phyloP scores from a whole-genome alignment of 2,113 vertebrate species.

The Psittacula cyanocephala region DNA sequence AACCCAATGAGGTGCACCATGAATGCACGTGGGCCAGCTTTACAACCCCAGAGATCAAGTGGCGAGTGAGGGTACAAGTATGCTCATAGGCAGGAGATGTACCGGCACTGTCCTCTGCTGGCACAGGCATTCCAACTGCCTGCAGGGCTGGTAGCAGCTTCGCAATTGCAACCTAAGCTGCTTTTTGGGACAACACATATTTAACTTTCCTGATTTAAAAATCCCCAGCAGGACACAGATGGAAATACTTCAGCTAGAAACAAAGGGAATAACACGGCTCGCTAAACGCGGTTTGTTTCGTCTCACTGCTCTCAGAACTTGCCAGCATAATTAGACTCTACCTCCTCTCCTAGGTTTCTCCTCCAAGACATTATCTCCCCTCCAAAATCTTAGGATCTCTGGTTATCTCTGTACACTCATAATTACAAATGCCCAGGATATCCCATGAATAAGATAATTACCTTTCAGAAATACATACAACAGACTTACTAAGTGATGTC shows the following conservation, averaged over 20 bases:
- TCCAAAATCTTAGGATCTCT: neutral
- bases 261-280: neutral
- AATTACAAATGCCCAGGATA: neutral
- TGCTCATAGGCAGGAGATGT: accelerated
- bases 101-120: neutral
- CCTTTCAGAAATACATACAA: neutral
- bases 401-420: neutral
- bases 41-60: neutral
- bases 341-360: neutral
- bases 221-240: neutral
- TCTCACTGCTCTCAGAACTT: neutral
- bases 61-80: accelerated
- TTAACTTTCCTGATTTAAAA: neutral
- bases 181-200: neutral
- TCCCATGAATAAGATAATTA: neutral
- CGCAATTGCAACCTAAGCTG: neutral
- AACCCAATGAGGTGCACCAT: neutral
- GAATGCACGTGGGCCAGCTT: neutral
- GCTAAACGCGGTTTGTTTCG: accelerated
- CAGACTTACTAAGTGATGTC: slow-evolving; percentile 55
- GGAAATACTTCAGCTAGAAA: neutral
- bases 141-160: neutral
- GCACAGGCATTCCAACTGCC: neutral
- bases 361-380: neutral
- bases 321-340: neutral